Conservation (phyloP, 1,140 invertebrate species). For the Metopolophium dirhodum region DNA sequence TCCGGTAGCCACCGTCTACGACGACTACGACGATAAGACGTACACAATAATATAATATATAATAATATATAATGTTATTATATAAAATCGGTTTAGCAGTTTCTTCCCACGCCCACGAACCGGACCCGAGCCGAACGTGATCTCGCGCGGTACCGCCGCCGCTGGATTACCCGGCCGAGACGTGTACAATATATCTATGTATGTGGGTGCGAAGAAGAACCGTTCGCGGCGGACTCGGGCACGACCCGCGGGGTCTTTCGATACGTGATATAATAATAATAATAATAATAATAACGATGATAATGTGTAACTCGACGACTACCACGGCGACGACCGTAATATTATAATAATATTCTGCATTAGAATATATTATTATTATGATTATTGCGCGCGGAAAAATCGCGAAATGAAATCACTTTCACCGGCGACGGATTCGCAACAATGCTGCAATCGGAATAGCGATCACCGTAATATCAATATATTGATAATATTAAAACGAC, state of each 20-base stretch:
- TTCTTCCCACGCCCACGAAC: conserved; percentile 9
- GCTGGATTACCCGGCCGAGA: not conserved
- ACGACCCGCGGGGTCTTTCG: conserved; percentile 1
- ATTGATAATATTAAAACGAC: not conserved
- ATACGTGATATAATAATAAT: not conserved
- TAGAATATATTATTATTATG: not conserved
- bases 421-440: not conserved
- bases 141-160: not conserved
- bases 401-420: not conserved
- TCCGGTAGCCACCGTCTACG: not conserved
- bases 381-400: not conserved
- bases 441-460: too few relatives aligned
- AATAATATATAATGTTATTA: not conserved
- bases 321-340: not conserved
- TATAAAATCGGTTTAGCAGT: not conserved
- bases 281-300: not conserved
- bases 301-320: not conserved
- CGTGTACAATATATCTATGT: not conserved
- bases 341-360: not conserved
- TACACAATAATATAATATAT: not conserved
- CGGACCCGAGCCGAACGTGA: not conserved
- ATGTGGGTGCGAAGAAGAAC: not conserved
- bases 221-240: not conserved
- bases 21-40: not conserved
- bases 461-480: not conserved